phyloP scores from a whole-genome alignment of 2,113 vertebrate species.

The Pedionomus torquatus region DNA sequence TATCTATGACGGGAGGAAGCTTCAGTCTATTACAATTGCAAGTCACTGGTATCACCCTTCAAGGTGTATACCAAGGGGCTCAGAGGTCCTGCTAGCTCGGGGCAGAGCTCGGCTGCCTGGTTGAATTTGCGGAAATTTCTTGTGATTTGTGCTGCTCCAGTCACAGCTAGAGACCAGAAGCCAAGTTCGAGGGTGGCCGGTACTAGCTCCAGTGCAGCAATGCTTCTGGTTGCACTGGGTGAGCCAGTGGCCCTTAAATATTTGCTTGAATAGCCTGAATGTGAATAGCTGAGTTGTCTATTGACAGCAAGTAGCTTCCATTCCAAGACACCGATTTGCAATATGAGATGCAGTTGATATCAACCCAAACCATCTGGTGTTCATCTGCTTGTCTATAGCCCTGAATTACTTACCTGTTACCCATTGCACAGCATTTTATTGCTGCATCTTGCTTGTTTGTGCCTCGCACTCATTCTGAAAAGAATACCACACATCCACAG shows the following conservation, averaged over 20 bases:
- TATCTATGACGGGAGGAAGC: not conserved
- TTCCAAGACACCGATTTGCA: not conserved
- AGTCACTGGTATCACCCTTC: not conserved
- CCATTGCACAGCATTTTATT: not conserved
- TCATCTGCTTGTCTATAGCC: not conserved
- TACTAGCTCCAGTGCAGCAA: not conserved
- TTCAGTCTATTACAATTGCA: not conserved
- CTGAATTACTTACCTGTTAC: slow-evolving; percentile 28
- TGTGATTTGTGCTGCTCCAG: not conserved
- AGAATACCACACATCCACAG: not conserved
- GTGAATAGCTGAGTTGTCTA: not conserved
- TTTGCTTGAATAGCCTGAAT: not conserved
- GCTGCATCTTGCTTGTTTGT: not conserved
- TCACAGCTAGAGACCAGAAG: not conserved
- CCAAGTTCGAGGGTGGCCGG: accelerated
- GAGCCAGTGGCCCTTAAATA: not conserved
- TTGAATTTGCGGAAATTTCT: not conserved
- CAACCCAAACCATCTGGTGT: not conserved
- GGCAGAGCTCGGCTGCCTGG: not conserved
- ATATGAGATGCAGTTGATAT: not conserved
- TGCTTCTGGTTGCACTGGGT: not conserved
- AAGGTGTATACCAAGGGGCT: not conserved
- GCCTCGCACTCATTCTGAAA: not conserved
- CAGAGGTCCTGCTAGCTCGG: not conserved
- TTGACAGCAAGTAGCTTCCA: not conserved